Base-by-base conservation (phyloP, 2,888 invertebrate genomes). In the Epinotia brunnichana region DNA sequence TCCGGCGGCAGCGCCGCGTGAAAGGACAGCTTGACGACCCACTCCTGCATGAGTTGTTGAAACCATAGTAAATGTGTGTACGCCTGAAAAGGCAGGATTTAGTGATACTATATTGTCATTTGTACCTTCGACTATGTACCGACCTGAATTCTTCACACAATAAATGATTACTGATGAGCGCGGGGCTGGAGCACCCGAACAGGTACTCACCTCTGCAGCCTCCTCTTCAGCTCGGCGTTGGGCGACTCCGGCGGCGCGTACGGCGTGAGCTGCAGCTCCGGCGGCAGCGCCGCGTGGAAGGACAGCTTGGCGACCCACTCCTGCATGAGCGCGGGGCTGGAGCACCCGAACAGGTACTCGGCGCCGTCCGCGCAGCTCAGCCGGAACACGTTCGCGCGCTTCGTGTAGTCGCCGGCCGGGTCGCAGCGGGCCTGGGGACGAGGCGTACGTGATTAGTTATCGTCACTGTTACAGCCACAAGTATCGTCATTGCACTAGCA, bases 291-390 rank as follows among this genome's bases (percentile, higher is more conserved):
- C 15, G 99, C 99, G 89, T 98, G 98, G 95, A 98, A 99, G 69
- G 96, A 95, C 78, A 99, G 96, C 92, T 98, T 98, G 83, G 96
- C 96, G 17, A 98, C 96, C 98, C 98, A 99, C 74, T 98, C 97
- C 81, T 95, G 94, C 96, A 98, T 96, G 71, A 96, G 95, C 1
- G 95, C 95, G 69, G 95, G 94, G 59, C 94, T 95, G 9, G 95
- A 91, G 63, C 97, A 96, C 59, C 97, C 95, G 89, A 99, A 98
- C 76, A 99, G 93, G 90, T 97, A 99, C 91, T 99, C 98, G 0
- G 99, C 97, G 2, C 98, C 98, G 87, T 99, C 99, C 0, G 96
- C 96, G 78, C 98, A 95, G 66, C 95, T 94, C 73, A 99, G 91
- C 59, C 99, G 95, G 94, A 98, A 98, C 44, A 99, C 98, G 85